Evolutionary conservation across 2,797 vertebrate genomes (phyloP), one percentile per base, ranked within the genome.

Genomic region (Cuniculus paca): DNA sequence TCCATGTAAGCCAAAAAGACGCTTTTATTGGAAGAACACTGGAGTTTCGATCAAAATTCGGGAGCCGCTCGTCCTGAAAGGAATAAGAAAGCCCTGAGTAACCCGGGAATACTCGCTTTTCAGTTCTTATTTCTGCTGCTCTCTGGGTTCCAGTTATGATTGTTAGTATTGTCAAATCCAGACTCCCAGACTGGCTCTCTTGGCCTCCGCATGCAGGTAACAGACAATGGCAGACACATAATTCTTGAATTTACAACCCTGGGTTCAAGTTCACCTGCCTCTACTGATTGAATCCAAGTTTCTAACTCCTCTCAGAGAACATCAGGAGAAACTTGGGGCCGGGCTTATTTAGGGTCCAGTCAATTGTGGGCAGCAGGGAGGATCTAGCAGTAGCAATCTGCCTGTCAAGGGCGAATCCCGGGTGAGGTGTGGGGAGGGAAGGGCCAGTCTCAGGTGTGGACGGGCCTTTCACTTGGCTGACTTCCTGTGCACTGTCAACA

Each of bases 271-370:
- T 95, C 36, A 92, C 31, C 39, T 48, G 72, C 82, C 75, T 80
- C 42, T 26, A 48, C 26, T 78, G 74, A 80, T 79, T 70, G 90
- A 86, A 48, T 92, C 79, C 50, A 92, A 95, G 93, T 83, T 94
- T 39, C 75, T 26, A 85, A 88, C 63, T 85, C 92, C 58, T 72
- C 13, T 19, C 90, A 77, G 94, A 94, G 92, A 94, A 92, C 90
- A 97, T 95, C 78, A 95, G 85, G 82, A 92, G 79, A 50, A 91
- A 52, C 86, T 92, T 85, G 82, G 81, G 61, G 65, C 85, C 20
- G 34, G 74, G 39, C 79, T 95, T 96, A 88, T 96, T 97, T 95
- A 96, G 56, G 79, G 24, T 88, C 60, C 74, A 58, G 85, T 78
- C 94, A 78, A 42, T 75, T 93, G 81, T 39, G 85, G 45, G 42